phyloP scores from a whole-genome alignment of 2,888 invertebrate species.

The Drosophila sordidula region DNA sequence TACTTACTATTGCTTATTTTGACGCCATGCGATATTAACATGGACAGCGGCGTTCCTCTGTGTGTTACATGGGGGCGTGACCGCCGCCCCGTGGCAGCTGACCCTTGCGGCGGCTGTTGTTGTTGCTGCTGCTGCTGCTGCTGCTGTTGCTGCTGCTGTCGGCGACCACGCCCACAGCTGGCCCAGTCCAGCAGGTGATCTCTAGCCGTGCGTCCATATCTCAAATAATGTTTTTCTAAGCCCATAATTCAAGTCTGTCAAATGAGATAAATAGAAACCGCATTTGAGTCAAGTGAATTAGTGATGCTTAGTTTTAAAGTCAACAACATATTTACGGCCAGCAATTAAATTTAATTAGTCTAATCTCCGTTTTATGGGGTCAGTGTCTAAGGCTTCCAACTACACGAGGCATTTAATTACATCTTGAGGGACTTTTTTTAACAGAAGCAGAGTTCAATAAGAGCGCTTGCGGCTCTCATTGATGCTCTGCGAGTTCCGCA shows the following conservation, averaged over 20 bases:
- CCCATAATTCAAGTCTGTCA: conserved; percentile 86
- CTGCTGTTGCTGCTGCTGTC: conserved; percentile 44
- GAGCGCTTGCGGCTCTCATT: neutral
- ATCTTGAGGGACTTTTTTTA: conserved; percentile 8
- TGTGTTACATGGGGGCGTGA: conserved; percentile 73
- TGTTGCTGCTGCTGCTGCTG: conserved; percentile 43
- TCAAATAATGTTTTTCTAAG: conserved; percentile 91
- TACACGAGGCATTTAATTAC: conserved; percentile 20
- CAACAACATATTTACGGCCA: conserved; percentile 48
- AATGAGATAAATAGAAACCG: conserved; percentile 29
- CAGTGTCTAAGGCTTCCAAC: conserved; percentile 25
- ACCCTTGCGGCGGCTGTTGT: conserved; percentile 51
- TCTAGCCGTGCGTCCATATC: conserved; percentile 90
- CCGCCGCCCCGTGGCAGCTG: conserved; percentile 54
- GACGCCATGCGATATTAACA: conserved; percentile 92
- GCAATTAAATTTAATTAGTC: conserved; percentile 53
- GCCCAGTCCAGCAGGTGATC: conserved; percentile 89
- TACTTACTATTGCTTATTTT: conserved; percentile 92
- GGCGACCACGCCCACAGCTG: conserved; percentile 69
- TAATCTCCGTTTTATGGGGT: conserved; percentile 52
- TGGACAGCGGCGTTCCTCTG: conserved; percentile 89
- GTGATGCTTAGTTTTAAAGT: conserved; percentile 24
- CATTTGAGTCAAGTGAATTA: conserved; percentile 29
- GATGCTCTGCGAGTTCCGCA: neutral
- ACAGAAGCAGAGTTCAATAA: conserved; percentile 19